A percentile compares a stretch with the other conserved stretches of the same genome.
Conservation (phyloP, 2,113 vertebrate genomes). For the Oreocharis arfaki region DNA sequence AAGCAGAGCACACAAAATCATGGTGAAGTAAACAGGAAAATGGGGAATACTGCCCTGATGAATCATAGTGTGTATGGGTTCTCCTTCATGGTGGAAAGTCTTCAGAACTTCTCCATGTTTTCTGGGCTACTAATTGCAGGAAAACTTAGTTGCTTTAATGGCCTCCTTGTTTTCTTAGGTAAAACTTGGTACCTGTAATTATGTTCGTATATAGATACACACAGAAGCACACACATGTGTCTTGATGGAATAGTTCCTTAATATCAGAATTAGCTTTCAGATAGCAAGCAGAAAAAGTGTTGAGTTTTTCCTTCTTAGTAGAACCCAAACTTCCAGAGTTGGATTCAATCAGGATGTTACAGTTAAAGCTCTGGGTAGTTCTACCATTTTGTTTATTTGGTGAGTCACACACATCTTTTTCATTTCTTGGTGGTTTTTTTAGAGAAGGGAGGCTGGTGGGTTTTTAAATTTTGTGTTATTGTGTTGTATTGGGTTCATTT, state of each 20-base stretch:
- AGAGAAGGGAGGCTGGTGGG: accelerated
- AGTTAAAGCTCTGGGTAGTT: neutral
- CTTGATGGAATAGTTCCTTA: neutral
- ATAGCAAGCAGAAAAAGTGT: neutral
- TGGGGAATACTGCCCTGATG: neutral
- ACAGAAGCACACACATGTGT: neutral
- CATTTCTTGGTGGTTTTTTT: neutral
- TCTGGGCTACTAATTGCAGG: neutral
- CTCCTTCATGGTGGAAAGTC: neutral
- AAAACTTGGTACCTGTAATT: neutral
- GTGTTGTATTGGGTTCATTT: neutral
- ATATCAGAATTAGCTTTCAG: neutral
- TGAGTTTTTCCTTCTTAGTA: neutral
- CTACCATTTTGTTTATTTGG: neutral
- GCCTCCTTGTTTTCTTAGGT: neutral
- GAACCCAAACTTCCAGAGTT: neutral
- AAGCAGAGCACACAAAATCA: neutral
- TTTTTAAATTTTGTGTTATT: neutral
- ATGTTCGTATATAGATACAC: neutral
- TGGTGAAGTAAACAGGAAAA: neutral
- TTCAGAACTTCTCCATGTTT: neutral
- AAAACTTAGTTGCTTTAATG: neutral
- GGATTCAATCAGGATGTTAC: neutral
- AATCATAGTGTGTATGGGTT: neutral
- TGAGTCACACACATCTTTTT: neutral